These are phyloP conservation scores for Pemphigus obesinymphae DNA, from an alignment of 1,140 invertebrate genomes.

Conservation along the genomic window DNA sequence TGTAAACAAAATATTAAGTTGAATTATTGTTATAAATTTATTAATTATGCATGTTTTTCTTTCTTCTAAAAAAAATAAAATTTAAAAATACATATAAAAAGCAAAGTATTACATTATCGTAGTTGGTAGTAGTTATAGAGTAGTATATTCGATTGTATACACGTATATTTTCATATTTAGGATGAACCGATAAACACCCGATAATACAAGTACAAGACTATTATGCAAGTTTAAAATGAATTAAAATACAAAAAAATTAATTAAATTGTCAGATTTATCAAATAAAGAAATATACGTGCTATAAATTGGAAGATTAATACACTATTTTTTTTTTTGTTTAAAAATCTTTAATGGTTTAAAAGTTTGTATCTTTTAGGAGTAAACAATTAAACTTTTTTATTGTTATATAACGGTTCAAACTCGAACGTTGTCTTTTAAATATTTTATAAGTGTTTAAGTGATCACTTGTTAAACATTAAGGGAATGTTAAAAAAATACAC, in stretches of 20 bases:
- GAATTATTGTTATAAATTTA: too few relatives aligned
- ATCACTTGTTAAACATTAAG: background rate
- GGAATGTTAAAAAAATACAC: background rate
- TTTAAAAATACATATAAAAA: too few relatives aligned
- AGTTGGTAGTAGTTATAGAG: too few relatives aligned
- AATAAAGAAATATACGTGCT: background rate
- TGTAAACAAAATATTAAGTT: too few relatives aligned
- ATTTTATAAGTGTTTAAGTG: background rate
- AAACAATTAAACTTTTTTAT: constrained; percentile 9
- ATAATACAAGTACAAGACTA: background rate
- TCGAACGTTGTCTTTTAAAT: background rate
- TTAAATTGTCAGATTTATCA: background rate
- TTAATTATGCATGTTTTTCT: too few relatives aligned
- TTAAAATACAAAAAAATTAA: background rate
- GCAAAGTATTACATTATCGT: too few relatives aligned
- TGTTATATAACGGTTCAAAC: background rate
- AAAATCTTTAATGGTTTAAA: constrained; percentile 13
- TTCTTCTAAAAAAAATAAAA: too few relatives aligned
- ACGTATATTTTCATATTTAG: too few relatives aligned
- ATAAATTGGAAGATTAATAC: background rate
- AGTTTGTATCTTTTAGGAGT: background rate
- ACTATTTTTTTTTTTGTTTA: background rate
- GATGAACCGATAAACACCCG: too few relatives aligned
- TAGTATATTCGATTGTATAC: too few relatives aligned
- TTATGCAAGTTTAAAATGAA: background rate